Percentiles rank a stretch among this genome's conserved stretches.
Evolutionary conservation across 2,797 vertebrate genomes (phyloP).

Genomic region (Tokudaia tokunoshimensis): DNA sequence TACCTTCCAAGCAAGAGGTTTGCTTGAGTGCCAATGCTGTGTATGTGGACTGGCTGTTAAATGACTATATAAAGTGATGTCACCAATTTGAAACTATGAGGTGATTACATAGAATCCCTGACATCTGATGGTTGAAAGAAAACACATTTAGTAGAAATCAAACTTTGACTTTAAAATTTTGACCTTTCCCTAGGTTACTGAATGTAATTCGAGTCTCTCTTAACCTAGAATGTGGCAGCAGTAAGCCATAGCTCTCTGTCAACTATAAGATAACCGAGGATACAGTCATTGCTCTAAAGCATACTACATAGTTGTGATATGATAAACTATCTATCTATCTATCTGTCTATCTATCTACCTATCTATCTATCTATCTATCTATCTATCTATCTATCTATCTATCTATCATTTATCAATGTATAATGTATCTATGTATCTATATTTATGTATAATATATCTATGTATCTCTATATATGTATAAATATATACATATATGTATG

Average conservation of each 20-base stretch:
- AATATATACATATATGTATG: too few relatives aligned
- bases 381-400: background rate
- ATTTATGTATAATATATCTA: too few relatives aligned
- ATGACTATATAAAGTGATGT: background rate
- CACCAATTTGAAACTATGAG: background rate
- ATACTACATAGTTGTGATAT: background rate
- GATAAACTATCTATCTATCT: background rate
- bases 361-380: background rate
- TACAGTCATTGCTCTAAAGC: background rate
- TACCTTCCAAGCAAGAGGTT: background rate
- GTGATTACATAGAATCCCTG: too few relatives aligned
- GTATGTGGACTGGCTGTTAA: background rate
- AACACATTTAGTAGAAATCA: background rate
- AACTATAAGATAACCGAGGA: background rate
- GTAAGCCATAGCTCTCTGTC: background rate
- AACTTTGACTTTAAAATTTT: background rate
- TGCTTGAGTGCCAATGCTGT: background rate
- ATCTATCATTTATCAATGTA: background rate
- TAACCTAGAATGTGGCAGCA: background rate
- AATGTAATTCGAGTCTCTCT: background rate
- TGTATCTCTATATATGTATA: too few relatives aligned
- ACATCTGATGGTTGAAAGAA: background rate
- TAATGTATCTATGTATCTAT: too few relatives aligned
- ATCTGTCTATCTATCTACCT: background rate
- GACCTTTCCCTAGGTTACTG: background rate